Evolutionary conservation across 2,113 vertebrate genomes (phyloP), one percentile per base, ranked within the genome.

Genomic region (Chionomys nivalis): DNA sequence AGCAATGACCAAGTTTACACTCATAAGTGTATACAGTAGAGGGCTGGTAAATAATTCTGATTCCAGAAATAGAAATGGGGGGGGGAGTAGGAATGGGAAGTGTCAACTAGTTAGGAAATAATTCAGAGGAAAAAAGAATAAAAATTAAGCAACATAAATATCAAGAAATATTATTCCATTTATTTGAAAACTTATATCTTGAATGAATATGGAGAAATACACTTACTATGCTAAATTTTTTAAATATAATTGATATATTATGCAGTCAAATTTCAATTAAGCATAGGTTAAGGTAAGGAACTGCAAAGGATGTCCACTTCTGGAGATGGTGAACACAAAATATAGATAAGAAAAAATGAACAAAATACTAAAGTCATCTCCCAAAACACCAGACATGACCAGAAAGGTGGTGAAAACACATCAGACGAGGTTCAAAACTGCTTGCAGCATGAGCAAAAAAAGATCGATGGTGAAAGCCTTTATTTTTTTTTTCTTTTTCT

Each of bases 11-110:
- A 95, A 82, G 24, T 66, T 88, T 92, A 82, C n/a, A 94, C 66
- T 86, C 36, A 72, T 77, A 91, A 93, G 89, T 85, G 3, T 44
- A 2, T 88, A 91, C 58, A 81, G 21, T 6, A 91, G 36, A 95
- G 33, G 6, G 8, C 85, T 36, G 88, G 24, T 55, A 95, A 95
- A 92, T 95, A 90, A 96, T 63, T 77, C 76, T 92, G 24, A 90
- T 86, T 63, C 55, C 66, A 86, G 17, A 94, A 95, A 90, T 94
- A 65, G 86, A 90, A 89, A 86, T 33, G 44, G 61, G 82, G 87
- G 11, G n/a, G 39, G 31, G 16, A 52, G 49, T 5, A 87, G 24
- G 16, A 33, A 94, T 49, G 63, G 5, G 24, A 82, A 82, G 39
- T 91, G 14, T 78, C 36, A 83, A 73, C 26, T 81, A 83, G 65